Base-by-base conservation (phyloP, 1,140 invertebrate species). In the Asbolus verrucosus region DNA sequence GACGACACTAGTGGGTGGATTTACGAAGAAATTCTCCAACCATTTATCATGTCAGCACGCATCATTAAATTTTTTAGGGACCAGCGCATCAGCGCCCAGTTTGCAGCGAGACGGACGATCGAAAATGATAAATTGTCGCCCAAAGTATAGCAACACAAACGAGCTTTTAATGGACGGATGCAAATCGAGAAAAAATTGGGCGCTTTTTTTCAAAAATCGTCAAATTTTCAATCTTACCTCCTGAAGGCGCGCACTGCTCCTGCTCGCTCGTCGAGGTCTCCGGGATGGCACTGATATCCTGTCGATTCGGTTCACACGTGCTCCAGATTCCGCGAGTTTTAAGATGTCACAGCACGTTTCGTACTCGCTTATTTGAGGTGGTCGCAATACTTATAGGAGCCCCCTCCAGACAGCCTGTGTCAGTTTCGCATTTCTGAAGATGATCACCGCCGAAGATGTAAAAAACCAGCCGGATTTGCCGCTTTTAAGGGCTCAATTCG, bases 311-410 rank as follows among this genome's bases (percentile, higher is more conserved):
- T 18, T 65, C 19, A 19, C 66, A 68, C 60, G 61, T 69, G 67
- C 59, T 69, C 60, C 59, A 69, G 46, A 62, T 69, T 69, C 39
- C 39, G 54, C 39, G 62, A 69, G 54, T 69, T 69, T 63, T 63
- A 43, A 69, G 67, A 46, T 69, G 67, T 69, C 67, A 69, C 67
- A 46, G 67, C 46, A 69, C 67, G 36, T 67, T 50, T 59, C 59
- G 46, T 69, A 69, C 67, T 69, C 43, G 59, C 39, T 50, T 30
- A 62, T 69, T 62, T 46, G 59, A 69, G 59, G 24, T 46, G 38
- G 67, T 62, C 67, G 59, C 27, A 62, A 63, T 69, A 69, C 67
- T 69, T 69, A 69, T 69, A 69, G 59, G 54, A 21, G 36, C 67
- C 67, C 67, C 67, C 41, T 63, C 67, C 59, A 61, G 27, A 14